Base-by-base conservation (phyloP, 2,113 vertebrate species). In the Typhlomys cinereus region DNA sequence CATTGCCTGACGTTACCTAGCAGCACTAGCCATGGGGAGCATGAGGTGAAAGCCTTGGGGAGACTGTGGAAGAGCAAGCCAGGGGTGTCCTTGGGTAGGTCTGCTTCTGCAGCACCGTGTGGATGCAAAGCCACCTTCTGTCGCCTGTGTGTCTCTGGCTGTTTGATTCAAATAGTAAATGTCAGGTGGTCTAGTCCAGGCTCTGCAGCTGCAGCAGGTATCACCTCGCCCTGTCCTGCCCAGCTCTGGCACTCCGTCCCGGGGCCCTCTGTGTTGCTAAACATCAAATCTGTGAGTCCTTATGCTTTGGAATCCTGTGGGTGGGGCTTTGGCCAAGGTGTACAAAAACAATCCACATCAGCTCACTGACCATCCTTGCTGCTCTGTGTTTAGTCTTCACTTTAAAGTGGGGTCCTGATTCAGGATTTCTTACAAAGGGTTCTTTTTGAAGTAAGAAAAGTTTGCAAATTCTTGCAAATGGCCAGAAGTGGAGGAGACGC, bases 241-340 rank as follows among this genome's bases (percentile, higher is more conserved):
- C 29, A n/a, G 54, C 18, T 0, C 15, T 10, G 31, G 39, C 75
- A 39, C 13, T 54, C 64, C 59, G 23, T 10, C 62, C 54, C 15
- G 54, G 74, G 67, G 34, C n/a, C 59, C 31, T 39, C 4, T 74
- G 46, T 64, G 66, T 13, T 25, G 7, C 54, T 70, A 73, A 54
- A 0, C 59, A 46, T 70, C 76, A 69, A 17, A n/a, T 46, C 39
- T 57, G 2, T 50, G 48, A 69, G 61, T 73, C 13, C 6, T 83
- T 71, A 69, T 79, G 36, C 83, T 88, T 92, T 39, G 76, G 44
- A 88, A 27, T 75, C 66, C 20, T 73, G 57, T 31, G n/a, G n/a
- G 13, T 50, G 4, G 79, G 46, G 15, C 74, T 83, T 88, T 54
- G 50, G 34, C 62, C 54, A 80, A 34, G 34, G 79, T 34, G 41